These are phyloP conservation scores for Laticauda laticaudata DNA, from an alignment of 2,113 vertebrate genomes.

Conservation along the genomic window DNA sequence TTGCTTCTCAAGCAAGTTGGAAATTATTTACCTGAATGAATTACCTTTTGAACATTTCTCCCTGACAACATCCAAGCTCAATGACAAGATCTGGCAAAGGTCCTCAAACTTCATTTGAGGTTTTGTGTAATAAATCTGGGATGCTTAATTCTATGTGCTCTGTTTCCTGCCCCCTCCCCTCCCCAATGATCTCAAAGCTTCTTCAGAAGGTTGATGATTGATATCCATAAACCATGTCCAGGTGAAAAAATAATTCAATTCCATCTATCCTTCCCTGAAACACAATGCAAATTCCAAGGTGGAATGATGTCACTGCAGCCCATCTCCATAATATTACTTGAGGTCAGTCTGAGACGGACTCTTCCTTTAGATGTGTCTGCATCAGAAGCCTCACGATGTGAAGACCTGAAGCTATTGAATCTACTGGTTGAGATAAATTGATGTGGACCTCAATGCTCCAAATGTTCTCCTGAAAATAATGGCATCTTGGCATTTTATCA, in stretches of 20 bases:
- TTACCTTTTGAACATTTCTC: conserved; percentile 46
- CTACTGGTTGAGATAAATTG: conserved; percentile 78
- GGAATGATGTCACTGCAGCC: conserved; percentile 32
- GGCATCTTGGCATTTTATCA: conserved; percentile 85
- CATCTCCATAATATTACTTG: conserved; percentile 53
- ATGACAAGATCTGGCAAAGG: conserved; percentile 53
- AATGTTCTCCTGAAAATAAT: conserved; percentile 80
- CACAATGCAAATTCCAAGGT: conserved; percentile 49
- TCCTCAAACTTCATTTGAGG: conserved; percentile 59
- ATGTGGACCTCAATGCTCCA: conserved; percentile 78
- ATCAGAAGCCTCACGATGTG: conserved; percentile 59
- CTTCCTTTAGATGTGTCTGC: conserved; percentile 47
- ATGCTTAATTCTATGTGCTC: conserved; percentile 66
- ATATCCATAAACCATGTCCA: conserved; percentile 69
- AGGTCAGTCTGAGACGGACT: conserved; percentile 34
- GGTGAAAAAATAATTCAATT: conserved; percentile 76
- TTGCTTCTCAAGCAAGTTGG: not conserved
- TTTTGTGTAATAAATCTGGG: conserved; percentile 41
- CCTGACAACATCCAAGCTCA: conserved; percentile 58
- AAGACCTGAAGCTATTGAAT: conserved; percentile 70
- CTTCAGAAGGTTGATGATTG: conserved; percentile 73
- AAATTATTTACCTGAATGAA: conserved; percentile 43
- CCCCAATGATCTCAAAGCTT: conserved; percentile 66
- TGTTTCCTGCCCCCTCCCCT: conserved; percentile 65
- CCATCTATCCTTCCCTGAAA: conserved; percentile 72